Evolutionary conservation across 2,888 invertebrate genomes (phyloP), one percentile per base, ranked within the genome.

Genomic region (Ceramica pisi): DNA sequence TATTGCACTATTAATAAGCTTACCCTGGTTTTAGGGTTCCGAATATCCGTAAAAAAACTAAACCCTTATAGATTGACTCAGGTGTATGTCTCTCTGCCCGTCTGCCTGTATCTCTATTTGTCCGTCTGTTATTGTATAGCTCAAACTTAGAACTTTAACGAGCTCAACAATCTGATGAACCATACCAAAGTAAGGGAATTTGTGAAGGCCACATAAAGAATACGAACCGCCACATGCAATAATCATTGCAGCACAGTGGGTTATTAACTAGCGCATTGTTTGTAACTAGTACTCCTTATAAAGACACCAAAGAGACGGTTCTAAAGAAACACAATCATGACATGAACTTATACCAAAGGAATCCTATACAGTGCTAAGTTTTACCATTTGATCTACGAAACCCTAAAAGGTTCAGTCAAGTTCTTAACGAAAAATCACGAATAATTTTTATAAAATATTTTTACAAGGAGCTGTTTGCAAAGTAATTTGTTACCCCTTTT

Each of bases 401-500:
- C 26, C 62, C 26, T 50, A 55, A 78, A 80, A 55, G n/a, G 19
- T 60, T 68, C 63, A 79, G 63, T 78, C 77, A 63, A 78, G 41
- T 75, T 61, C 60, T 65, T 73, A 51, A 67, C 63, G 51, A 75
- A 76, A 70, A 66, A 53, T 65, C 61, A 35, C 14, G 35, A 67
- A 63, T 51, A 67, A 81, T 21, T 68, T 74, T 55, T 35, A 35
- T 50, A 48, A 71, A 79, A 83, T 80, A 84, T 83, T 85, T 87
- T 81, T 71, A 67, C 75, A 76, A 67, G 72, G 56, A 71, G 68
- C 66, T 89, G 90, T 90, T 91, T 89, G 86, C 87, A 67, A 87
- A 90, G 88, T 88, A 90, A 91, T 91, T 90, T 90, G 88, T 87
- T 87, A 89, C 83, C 87, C 87, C 86, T 89, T 89, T 87, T 81